Base-by-base conservation (phyloP, 1,140 invertebrate genomes). In the Caligus rogercresseyi region DNA sequence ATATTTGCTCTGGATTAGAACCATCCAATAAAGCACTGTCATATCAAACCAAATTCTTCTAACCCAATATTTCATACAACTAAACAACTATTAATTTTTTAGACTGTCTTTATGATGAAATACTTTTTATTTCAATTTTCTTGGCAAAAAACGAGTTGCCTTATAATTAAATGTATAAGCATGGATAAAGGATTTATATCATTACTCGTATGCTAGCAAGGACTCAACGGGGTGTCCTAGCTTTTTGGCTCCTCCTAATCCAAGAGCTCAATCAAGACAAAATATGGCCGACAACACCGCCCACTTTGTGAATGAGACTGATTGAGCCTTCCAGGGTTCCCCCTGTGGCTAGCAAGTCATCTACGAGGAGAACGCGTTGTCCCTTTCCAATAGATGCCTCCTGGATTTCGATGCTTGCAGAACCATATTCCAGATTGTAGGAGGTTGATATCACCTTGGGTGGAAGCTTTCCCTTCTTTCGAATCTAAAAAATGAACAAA, bases 261-360 rank as follows among this genome's bases (percentile, higher is more conserved):
- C 31, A 11, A 11, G n/a, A 60, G 26, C 21, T 60, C 57, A 18
- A 60, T 60, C 7, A 60, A 18, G 21, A 60, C 57, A 43, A 60
- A 60, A 18, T 19, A 2, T 60, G 14, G 16, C 11, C 16, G 23
- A 25, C 24, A n/a, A 61, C 43, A 7, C 7, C 31, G 1, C 65
- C 65, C 23, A 61, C 59, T 25, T 63, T 18, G 53, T 66, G 20
- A 18, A 69, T 57, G 51, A 69, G 53, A 11, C 66, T 61, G 16
- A 64, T 57, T 3, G 66, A 52, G 14, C 68, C 61, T 3, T 51
- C 20, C 24, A 69, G 14, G 13, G 68, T 67, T 0, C 68, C 68
- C 31, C 68, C 68, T 15, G 68, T 69, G 18, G 68, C 68, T 20
- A 69, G 52, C 23, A 69, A 55, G 64, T 69, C 68, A 61, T 69